These are phyloP conservation scores for Gastrophysa polygoni DNA, from an alignment of 2,888 invertebrate species.

Conservation along the genomic window DNA sequence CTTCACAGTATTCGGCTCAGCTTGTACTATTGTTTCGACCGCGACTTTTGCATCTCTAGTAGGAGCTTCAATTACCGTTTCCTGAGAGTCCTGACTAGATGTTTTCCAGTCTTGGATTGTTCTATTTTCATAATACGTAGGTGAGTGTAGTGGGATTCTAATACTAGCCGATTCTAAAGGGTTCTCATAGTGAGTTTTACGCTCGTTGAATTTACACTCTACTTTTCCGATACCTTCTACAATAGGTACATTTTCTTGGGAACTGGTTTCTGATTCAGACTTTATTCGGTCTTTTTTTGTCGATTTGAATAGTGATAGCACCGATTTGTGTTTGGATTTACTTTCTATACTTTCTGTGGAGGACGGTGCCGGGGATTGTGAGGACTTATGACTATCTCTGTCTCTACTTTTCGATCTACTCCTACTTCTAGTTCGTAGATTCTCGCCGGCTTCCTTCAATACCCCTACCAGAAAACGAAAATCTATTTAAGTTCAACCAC, in stretches of 20 bases:
- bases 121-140: constrained; percentile 67
- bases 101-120: constrained; percentile 51
- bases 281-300: constrained; percentile 60
- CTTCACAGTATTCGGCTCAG: constrained; percentile 20
- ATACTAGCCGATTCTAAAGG: constrained; percentile 68
- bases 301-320: constrained; percentile 71
- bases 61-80: constrained; percentile 58
- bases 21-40: constrained; percentile 30
- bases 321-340: constrained; percentile 67
- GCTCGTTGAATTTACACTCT: constrained; percentile 50
- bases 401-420: constrained; percentile 70
- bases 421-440: constrained; percentile 50
- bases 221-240: constrained; percentile 60
- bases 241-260: constrained; percentile 46
- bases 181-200: constrained; percentile 67
- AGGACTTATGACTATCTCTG: constrained; percentile 55
- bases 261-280: constrained; percentile 38
- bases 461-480: constrained; percentile 40
- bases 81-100: constrained; percentile 61
- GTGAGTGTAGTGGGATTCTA: constrained; percentile 77
- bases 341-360: constrained; percentile 57
- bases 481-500: no score
- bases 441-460: constrained; percentile 54
- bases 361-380: constrained; percentile 62
- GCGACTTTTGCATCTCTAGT: constrained; percentile 39